phyloP scores from a whole-genome alignment of 2,888 invertebrate genomes.

The Phyllotreta cruciferae region DNA sequence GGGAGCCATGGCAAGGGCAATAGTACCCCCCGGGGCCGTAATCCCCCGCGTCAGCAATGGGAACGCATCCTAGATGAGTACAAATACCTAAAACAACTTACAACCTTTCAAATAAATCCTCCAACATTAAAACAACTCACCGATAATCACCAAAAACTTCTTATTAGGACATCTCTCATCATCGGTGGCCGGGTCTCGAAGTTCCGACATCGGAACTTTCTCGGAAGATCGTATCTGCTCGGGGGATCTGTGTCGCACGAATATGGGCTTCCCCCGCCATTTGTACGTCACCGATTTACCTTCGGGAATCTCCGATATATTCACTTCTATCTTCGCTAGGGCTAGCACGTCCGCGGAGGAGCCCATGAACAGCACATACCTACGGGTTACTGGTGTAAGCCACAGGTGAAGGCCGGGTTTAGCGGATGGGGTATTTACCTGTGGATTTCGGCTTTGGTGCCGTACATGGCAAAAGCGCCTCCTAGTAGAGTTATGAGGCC shows the following conservation, averaged over 20 bases:
- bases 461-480: conserved; percentile 67
- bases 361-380: conserved; percentile 67
- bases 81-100: conserved; percentile 70
- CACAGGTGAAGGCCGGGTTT: no score
- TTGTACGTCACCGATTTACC: conserved; percentile 72
- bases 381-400: conserved; percentile 39
- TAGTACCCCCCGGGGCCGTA: conserved; percentile 74
- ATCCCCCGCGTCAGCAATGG: conserved; percentile 73
- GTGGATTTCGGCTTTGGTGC: conserved; percentile 66
- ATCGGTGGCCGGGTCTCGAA: conserved; percentile 70
- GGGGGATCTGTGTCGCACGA: conserved; percentile 73
- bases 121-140: neutral
- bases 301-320: conserved; percentile 71
- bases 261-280: conserved; percentile 82
- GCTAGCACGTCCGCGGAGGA: conserved; percentile 79
- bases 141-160: conserved; percentile 76
- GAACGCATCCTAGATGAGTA: conserved; percentile 85
- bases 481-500: conserved; percentile 79
- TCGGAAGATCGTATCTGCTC: conserved; percentile 71
- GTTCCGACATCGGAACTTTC: conserved; percentile 65
- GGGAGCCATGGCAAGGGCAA: conserved; percentile 86
- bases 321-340: conserved; percentile 78
- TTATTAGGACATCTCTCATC: conserved; percentile 61
- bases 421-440: conserved; percentile 56
- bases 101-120: neutral